Evolutionary conservation across 2,113 vertebrate species (phyloP), one percentile per base, ranked within the genome.

Genomic region (Thamnophis sirtalis): DNA sequence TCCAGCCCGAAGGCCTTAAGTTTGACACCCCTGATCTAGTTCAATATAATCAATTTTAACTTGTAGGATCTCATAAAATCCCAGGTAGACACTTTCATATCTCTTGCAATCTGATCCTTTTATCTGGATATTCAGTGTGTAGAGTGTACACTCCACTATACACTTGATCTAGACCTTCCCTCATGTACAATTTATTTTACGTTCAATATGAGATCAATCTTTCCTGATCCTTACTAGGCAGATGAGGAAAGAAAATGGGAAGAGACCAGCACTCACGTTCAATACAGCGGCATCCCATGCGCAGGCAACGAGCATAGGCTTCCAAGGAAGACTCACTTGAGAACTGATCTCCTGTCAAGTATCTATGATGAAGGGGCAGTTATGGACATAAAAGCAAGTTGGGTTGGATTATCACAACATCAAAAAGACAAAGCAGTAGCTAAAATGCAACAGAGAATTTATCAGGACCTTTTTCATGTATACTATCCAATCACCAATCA

Each of bases 311-410:
- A 15, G 99, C 98, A 0, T 99, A 99, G 0, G 99, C 99, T 98
- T 99, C 99, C 97, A 99, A 97, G 8, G 99, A 99, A 43, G 99
- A 99, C 96, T 99, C 99, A 2, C 99, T 99, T 94, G 99, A 99
- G 97, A 99, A 99, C 98, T 99, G 99, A 96, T 99, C 99, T 95
- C 99, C 99, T 0, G 99, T 99, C 97, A 99, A 97, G 97, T 99
- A 99, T 96, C 99, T 99, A 95, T 93, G 90, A 89, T 0, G 17
- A 89, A 50, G 53, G 26, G 86, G 9, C 38, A 38, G 9, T 10
- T 1, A 0, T 0, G 0, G 54, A 0, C 38, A 89, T n/a, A 26
- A 28, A 51, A 88, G 60, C 86, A 48, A 55, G 8, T 43, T 9
- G 9, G 15, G 6, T 13, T 28, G 33, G 60, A n/a, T n/a, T 43